Base-by-base conservation (phyloP, 2,888 invertebrate genomes). In the Alloscopus bannaensis region DNA sequence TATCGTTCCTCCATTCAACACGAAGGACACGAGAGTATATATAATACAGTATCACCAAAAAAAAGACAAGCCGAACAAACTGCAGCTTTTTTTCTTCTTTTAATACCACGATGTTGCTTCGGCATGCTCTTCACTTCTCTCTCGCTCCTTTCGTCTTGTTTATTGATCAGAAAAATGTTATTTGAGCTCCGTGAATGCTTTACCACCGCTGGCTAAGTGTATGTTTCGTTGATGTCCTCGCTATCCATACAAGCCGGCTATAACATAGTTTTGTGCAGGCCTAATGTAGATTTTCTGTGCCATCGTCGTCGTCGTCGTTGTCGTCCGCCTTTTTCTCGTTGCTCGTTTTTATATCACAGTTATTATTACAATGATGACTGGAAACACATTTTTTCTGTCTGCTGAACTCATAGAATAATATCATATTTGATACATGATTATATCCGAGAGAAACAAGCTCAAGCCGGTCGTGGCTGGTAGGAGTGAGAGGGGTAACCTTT, bases 361-460 rank as follows among this genome's bases (percentile, higher is more conserved):
- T 69, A 69, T 69, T 69, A 57, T 57, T 69, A 57, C 40, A 42
- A 42, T 42, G 57, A 69, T 28, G 36, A 68, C 59, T 28, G 22
- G 6, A n/a, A 59, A 55, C 20, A 50, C 31, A 11, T 11, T 57
- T 57, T 69, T 50, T 65, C 52, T 57, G 24, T 55, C 40, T 31
- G 22, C 36, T 70, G 70, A n/a, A n/a, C n/a, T n/a, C n/a, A n/a
- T n/a, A n/a, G n/a, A n/a, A n/a, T n/a, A 70, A 70, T 70, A 70
- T 70, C 59, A 70, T 70, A 70, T 70, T 70, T 59, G 59, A 70
- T 70, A 55, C 59, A 70, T 70, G 70, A 70, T 70, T 70, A 70
- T 70, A n/a, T n/a, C n/a, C n/a, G n/a, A n/a, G 70, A 70, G 70
- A 31, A 70, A 70, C 47, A 59, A 59, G 70, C 70, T 70, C 59